Base-by-base conservation (phyloP, 2,888 invertebrate genomes). In the Lycophotia porphyrea region DNA sequence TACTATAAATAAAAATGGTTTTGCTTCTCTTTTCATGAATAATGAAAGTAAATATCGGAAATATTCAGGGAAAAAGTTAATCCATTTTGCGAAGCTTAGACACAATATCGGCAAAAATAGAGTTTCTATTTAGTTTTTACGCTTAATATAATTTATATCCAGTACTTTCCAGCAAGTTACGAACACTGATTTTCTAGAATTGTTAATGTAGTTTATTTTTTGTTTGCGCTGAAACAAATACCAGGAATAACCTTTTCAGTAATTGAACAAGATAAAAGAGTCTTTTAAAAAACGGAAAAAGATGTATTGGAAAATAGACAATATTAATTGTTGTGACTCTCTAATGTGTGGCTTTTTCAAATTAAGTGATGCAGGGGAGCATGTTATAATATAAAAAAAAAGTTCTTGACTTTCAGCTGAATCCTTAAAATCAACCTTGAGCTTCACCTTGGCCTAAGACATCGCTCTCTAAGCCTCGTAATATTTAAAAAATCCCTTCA, bases 401-500 rank as follows among this genome's bases (percentile, higher is more conserved):
- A 4, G 2, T 34, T 27, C 27, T 13, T 76, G 4, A 27, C 21
- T 27, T 52, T 27, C 0, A 42, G 4, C 4, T 47, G 24, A 27
- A 9, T n/a, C 9, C 4, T 18, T 18, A 18, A 47, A 34, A 73
- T 9, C 39, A 44, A 60, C 36, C 13, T 34, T 60, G 49, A 42
- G n/a, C 27, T 76, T 42, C 70, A 64, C 55, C 55, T 65, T 71
- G 3, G 13, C 39, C 21, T 13, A 44, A 49, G n/a, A 52, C 15
- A 77, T 44, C 47, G 27, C 55, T 52, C 24, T 13, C 31, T n/a
- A 52, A 42, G 3, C 27, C 15, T n/a, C 18, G 5, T 27, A 42
- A 55, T 52, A 61, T 73, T 18, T 24, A 55, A 68, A 79, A 82
- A 79, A 82, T 7, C 82, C 75, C 70, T 76, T 52, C 69, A 81